These are phyloP conservation scores for Panzeria rudis DNA, from an alignment of 2,888 invertebrate species.

Conservation along the genomic window DNA sequence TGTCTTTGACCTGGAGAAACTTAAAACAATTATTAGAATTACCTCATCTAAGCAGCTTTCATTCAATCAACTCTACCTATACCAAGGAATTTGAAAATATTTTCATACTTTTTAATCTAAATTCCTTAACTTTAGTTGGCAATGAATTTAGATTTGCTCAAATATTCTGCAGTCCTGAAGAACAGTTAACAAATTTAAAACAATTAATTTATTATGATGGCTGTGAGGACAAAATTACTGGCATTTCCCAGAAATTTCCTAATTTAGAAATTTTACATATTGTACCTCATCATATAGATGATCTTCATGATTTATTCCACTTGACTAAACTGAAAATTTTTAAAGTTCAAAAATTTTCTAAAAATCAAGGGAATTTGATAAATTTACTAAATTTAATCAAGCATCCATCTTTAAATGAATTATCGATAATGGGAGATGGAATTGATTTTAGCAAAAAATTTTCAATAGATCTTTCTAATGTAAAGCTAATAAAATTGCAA, in stretches of 20 bases:
- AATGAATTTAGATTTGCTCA: constrained; percentile 34
- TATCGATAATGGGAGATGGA: neutral
- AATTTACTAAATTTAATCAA: constrained; percentile 3
- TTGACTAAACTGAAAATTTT: constrained; percentile 25
- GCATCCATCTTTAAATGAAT: constrained; percentile 12
- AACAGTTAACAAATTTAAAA: constrained; percentile 11
- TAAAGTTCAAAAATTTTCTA: neutral
- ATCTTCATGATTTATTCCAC: constrained; percentile 15
- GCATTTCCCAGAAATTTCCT: constrained; percentile 20
- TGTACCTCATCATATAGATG: constrained; percentile 9
- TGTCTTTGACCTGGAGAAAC: constrained; percentile 50
- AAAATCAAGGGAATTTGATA: neutral
- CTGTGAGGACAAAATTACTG: neutral
- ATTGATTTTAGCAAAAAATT: neutral
- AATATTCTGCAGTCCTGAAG: constrained; percentile 8
- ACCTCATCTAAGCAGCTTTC: neutral
- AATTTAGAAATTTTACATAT: constrained; percentile 51
- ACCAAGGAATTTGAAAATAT: no score
- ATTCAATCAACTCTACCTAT: constrained; percentile 15
- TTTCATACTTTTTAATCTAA: no score
- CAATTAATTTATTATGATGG: constrained; percentile 33
- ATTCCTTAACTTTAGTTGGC: constrained; percentile 37
- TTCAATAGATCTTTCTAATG: neutral
- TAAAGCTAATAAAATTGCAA: neutral
- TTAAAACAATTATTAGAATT: constrained; percentile 37